Conservation (phyloP, 1,140 invertebrate species). For the Camponotus floridanus region DNA sequence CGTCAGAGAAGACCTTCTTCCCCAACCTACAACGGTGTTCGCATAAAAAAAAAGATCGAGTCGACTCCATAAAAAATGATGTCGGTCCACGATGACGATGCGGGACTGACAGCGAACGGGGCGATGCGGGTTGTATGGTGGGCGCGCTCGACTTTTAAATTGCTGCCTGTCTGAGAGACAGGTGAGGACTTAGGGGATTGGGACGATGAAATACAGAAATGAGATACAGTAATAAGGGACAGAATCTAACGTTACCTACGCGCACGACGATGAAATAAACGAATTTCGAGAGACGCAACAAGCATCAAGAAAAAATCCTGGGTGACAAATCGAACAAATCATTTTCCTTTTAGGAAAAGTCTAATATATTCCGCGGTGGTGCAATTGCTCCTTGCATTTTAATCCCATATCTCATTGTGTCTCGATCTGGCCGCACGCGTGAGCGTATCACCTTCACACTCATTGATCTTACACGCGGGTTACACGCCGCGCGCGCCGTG, state of each 20-base stretch:
- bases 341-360: not conserved
- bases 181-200: slow-evolving; percentile 12
- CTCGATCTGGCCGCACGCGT: not conserved
- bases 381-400: not conserved
- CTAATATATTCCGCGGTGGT: not conserved
- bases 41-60: slow-evolving; percentile 24
- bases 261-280: not conserved
- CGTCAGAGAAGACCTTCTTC: not conserved
- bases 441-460: slow-evolving; percentile 21
- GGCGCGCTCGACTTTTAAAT: slow-evolving; percentile 29
- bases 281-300: not conserved
- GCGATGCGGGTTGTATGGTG: slow-evolving; percentile 30
- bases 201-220: slow-evolving; percentile 6
- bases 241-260: not conserved
- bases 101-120: slow-evolving; percentile 36
- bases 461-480: slow-evolving; percentile 33
- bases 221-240: not conserved
- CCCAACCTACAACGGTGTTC: not conserved
- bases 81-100: slow-evolving; percentile 37
- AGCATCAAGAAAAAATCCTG: not conserved
- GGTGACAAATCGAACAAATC: not conserved
- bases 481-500: slow-evolving; percentile 26
- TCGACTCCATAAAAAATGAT: slow-evolving; percentile 36
- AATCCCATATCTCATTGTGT: slow-evolving; percentile 5
- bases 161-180: slow-evolving; percentile 17